Evolutionary conservation across 2,888 invertebrate genomes (phyloP).

Genomic region (Epistrophella euchroma): DNA sequence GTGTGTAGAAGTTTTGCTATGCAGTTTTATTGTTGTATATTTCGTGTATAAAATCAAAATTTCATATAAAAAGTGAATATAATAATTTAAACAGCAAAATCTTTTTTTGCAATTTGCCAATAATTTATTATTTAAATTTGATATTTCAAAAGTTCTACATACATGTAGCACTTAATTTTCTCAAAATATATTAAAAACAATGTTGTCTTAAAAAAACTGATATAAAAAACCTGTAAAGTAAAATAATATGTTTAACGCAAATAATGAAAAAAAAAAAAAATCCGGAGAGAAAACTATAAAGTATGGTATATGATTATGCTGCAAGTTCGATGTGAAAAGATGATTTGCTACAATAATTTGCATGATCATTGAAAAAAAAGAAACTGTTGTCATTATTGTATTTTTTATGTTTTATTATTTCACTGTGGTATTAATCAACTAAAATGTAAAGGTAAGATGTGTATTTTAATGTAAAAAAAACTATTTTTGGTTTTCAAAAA

Average conservation of each 20-base stretch:
- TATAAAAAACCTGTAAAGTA: conserved; percentile 39
- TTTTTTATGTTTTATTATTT: conserved; percentile 62
- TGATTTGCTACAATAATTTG: conserved; percentile 75
- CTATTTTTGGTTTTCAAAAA: not conserved
- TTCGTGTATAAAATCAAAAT: conserved; percentile 31
- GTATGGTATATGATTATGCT: conserved; percentile 76
- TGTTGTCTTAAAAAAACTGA: conserved; percentile 28
- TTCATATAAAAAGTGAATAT: not conserved
- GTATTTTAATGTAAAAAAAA: conserved; percentile 36
- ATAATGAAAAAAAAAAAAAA: conserved; percentile 42
- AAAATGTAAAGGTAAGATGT: conserved; percentile 69
- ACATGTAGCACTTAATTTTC: conserved; percentile 66
- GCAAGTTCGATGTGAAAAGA: conserved; percentile 76
- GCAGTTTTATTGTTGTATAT: conserved; percentile 65
- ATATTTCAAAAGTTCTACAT: conserved; percentile 71
- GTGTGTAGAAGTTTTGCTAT: conserved; percentile 72
- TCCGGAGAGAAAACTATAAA: conserved; percentile 48
- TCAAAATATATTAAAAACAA: conserved; percentile 4
- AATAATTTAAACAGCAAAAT: conserved; percentile 27
- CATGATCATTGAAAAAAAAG: conserved; percentile 61
- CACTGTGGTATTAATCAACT: conserved; percentile 63
- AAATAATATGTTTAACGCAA: conserved; percentile 49
- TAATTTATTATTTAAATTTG: conserved; percentile 2
- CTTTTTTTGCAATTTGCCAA: conserved; percentile 31
- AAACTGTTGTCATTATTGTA: conserved; percentile 64